Evolutionary conservation across 1,140 invertebrate genomes (phyloP), one percentile per base, ranked within the genome.

Genomic region (Magallana gigas): DNA sequence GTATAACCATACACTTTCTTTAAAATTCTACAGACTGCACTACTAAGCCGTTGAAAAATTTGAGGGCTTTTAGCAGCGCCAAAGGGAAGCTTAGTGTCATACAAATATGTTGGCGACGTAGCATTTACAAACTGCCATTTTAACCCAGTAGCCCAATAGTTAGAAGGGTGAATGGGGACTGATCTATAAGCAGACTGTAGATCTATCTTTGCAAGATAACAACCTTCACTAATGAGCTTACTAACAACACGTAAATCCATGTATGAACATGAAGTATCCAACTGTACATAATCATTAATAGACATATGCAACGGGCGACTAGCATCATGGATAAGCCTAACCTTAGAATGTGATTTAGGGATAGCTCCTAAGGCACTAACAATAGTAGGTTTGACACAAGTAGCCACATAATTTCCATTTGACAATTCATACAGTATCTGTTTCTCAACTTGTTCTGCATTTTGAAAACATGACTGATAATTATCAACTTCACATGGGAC

Each of bases 181-280:
- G 88, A 88, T 48, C 87, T 29, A 81, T 88, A 88, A 7, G 84
- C 85, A 16, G 81, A 86, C 23, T 64, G 83, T 7, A 88, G 36
- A 58, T 88, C 84, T 57, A 84, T 76, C 48, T 87, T 87, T 11
- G 56, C 81, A 48, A 87, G 76, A 83, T 82, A 87, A 56, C 57
- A 87, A 8, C 58, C 18, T 56, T 59, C 56, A 56, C 29, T 87
- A 48, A 86, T 56, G 8, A 58, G 56, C n/a, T 76, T 58, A 4
- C 8, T 48, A 18, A 68, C 85, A 12, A 48, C 29, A 58, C 85
- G 85, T 57, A 58, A 29, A 57, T 86, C 85, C 85, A 86, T 86
- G 57, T 86, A 86, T 11, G 29, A 57, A 80, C 68, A 86, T 56
- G 48, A 56, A 80, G 36, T 56, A 56, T 86, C 85, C 7, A 8